phyloP scores from a whole-genome alignment of 2,888 invertebrate genomes.

The Acleris literana region DNA sequence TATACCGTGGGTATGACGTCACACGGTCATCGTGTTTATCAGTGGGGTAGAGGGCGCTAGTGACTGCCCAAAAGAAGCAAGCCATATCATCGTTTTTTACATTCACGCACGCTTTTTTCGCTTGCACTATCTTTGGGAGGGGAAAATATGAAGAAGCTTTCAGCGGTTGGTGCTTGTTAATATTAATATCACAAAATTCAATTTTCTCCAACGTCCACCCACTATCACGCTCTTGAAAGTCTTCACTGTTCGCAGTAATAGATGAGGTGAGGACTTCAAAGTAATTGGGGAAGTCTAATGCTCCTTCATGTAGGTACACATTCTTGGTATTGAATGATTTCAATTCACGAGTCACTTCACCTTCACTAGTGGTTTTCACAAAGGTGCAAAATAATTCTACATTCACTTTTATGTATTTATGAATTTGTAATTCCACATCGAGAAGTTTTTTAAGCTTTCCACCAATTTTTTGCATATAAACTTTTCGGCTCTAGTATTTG shows the following conservation, averaged over 20 bases:
- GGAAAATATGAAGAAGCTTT: conserved; percentile 5
- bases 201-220: conserved; percentile 34
- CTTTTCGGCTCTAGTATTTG: conserved; percentile 11
- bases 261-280: not conserved
- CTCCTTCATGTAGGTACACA: conserved; percentile 6
- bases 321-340: conserved; percentile 36
- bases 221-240: conserved; percentile 33
- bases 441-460: not conserved
- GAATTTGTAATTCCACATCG: not conserved
- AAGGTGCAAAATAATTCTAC: conserved; percentile 3
- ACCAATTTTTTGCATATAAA: conserved; percentile 1
- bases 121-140: conserved; percentile 5
- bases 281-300: not conserved
- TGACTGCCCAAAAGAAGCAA: no score
- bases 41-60: no score
- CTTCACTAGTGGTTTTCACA: not conserved
- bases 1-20: conserved; percentile 36
- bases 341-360: conserved; percentile 25
- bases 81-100: conserved; percentile 12
- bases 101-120: conserved; percentile 12
- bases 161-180: not conserved
- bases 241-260: conserved; percentile 25
- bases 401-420: conserved; percentile 5
- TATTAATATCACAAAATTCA: conserved; percentile 22
- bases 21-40: conserved; percentile 6